Evolutionary conservation across 1,140 invertebrate species (phyloP), one percentile per base, ranked within the genome.

Genomic region (Euglossa dilemma): DNA sequence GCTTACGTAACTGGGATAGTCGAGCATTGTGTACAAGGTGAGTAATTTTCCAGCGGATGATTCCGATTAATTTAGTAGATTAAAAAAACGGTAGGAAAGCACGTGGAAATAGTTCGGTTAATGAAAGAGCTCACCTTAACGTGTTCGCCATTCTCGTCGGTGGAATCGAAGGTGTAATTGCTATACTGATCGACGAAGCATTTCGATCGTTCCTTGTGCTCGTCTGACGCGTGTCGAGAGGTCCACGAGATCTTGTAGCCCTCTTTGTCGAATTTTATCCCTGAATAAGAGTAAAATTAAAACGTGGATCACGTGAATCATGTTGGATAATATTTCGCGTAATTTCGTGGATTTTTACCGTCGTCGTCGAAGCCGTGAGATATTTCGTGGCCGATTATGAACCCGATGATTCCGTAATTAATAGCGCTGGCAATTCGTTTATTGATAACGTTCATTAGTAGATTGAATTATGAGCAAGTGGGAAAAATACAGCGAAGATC

Each of bases 181-280:
- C 16, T 12, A 90, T 98, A 99, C 90, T 98, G 98, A 52, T 98
- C 95, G 43, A 98, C 95, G 89, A 98, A 98, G 92, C 98, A 99
- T 86, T 97, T 93, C 0, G 97, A 96, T 85, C 96, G 95, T 69
- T 97, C 95, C 77, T 96, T 94, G 85, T 96, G 97, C 78, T 95
- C 94, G 18, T 94, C 88, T 25, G 96, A 95, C 2, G 96, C 96
- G 45, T 93, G 88, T 85, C 97, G 95, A 97, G 97, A 96, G 97
- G 97, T 98, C 98, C 98, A 98, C 71, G 96, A 95, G 7, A 95
- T 91, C 82, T 96, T 94, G 88, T 97, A 96, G 2, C 97, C 97
- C 77, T 95, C 93, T 87, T 96, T 96, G 90, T 97, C 96, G 80
- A 95, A 97, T 67, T 95, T 94, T 69, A 96, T 95, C 47, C 93